Base-by-base conservation (phyloP, 2,797 vertebrate genomes). In the Botia kubotai region DNA sequence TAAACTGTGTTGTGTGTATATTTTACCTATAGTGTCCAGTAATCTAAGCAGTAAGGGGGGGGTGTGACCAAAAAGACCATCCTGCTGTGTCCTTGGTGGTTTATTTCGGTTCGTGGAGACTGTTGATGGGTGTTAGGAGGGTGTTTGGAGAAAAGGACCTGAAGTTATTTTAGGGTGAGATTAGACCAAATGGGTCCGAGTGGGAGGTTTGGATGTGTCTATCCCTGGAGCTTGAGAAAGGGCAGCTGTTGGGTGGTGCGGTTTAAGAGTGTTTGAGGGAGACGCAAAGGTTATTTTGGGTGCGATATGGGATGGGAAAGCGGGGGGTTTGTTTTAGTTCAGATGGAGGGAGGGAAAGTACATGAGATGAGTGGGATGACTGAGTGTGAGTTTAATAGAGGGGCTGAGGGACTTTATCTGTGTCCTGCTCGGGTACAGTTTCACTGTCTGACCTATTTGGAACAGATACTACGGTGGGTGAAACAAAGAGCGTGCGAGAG, bases 361-460 rank as follows among this genome's bases (percentile, higher is more conserved):
- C 66, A 70, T 83, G 46, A 66, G 75, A 7, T 50, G 65, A 75
- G 57, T 43, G 36, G 33, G 48, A 19, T 75, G 52, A 26, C n/a
- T 69, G 68, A 68, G 48, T 36, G 21, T 48, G 19, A 53, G 68
- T 66, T 66, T 23, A 50, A 72, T 10, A 71, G 58, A 62, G 58
- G n/a, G 60, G 33, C 50, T 60, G 58, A 76, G 33, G 53, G 33
- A 72, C 62, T 8, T 36, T n/a, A 39, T 29, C 68, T 55, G 23
- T 50, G 58, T 29, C 55, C 21, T 66, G 21, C 75, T 55, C 72
- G 63, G 66, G 33, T 81, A 57, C 12, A 17, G 63, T 82, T 85
- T 79, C 79, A 77, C 57, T 72, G 62, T 76, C 74, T 86, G 84
- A 83, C 79, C 79, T 76, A 72, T 81, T 79, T 83, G 81, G 75